These are phyloP conservation scores for Pollicipes pollicipes DNA, from an alignment of 1,140 invertebrate species.

Conservation along the genomic window DNA sequence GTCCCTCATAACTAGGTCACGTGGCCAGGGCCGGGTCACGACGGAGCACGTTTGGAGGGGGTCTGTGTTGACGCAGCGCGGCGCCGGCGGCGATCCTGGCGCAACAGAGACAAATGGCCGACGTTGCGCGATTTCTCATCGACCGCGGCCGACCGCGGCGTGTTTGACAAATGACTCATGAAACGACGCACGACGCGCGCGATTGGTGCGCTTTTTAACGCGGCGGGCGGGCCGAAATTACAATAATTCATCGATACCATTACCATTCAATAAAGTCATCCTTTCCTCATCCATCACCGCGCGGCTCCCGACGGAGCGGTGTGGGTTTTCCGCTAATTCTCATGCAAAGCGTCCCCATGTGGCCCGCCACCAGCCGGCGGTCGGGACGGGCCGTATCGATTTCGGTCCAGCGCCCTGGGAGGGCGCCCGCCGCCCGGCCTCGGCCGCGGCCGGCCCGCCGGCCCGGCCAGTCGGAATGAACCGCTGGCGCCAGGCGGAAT, in stretches of 20 bases:
- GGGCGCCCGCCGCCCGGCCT: no score
- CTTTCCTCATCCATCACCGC: neutral
- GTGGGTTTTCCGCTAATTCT: neutral
- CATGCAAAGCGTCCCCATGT: neutral
- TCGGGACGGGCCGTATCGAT: no score
- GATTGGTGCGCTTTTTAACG: neutral
- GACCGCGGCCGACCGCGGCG: neutral
- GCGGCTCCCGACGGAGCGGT: neutral
- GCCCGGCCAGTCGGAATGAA: no score
- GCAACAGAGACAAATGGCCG: neutral
- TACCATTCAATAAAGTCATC: conserved; percentile 1
- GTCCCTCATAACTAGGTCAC: no score
- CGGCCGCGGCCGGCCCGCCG: no score
- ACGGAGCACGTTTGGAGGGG: no score
- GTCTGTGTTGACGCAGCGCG: neutral
- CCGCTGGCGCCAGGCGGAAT: neutral
- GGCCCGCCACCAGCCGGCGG: no score
- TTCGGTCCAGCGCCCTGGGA: no score
- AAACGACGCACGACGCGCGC: neutral
- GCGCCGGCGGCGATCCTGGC: neutral
- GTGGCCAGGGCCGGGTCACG: no score
- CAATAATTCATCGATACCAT: neutral
- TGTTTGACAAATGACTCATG: conserved; percentile 1
- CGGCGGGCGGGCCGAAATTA: neutral
- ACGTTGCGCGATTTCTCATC: neutral